These are phyloP conservation scores for Sepioteuthis lessoniana DNA, from an alignment of 2,888 invertebrate genomes.

Conservation along the genomic window DNA sequence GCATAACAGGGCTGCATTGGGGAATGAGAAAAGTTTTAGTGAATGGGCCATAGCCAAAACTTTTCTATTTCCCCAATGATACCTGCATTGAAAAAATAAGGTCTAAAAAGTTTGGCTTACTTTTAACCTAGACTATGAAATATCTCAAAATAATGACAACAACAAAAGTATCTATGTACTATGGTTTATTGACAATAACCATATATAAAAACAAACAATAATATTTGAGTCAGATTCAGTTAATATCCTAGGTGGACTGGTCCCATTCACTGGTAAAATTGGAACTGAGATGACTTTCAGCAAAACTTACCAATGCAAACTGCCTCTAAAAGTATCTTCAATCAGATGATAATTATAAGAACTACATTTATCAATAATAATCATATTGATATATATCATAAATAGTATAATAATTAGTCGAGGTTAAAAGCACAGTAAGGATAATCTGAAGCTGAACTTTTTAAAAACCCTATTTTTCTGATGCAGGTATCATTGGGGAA, in stretches of 20 bases:
- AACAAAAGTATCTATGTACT: neutral
- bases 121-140: neutral
- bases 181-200: neutral
- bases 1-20: too few relatives aligned
- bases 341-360: neutral
- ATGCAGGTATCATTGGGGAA: too few relatives aligned
- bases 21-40: too few relatives aligned
- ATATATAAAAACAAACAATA: neutral
- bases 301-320: neutral
- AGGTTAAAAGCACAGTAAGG: too few relatives aligned
- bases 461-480: too few relatives aligned
- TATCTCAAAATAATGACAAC: neutral
- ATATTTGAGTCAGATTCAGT: neutral
- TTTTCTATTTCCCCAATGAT: too few relatives aligned
- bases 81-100: too few relatives aligned
- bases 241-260: neutral
- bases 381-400: neutral
- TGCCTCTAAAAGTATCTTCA: neutral
- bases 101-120: too few relatives aligned
- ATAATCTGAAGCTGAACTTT: too few relatives aligned
- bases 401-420: too few relatives aligned
- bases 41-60: too few relatives aligned
- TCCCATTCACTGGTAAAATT: neutral
- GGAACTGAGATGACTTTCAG: neutral
- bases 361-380: neutral